Evolutionary conservation across 1,140 invertebrate genomes (phyloP).

Genomic region (Brachionus rubens): DNA sequence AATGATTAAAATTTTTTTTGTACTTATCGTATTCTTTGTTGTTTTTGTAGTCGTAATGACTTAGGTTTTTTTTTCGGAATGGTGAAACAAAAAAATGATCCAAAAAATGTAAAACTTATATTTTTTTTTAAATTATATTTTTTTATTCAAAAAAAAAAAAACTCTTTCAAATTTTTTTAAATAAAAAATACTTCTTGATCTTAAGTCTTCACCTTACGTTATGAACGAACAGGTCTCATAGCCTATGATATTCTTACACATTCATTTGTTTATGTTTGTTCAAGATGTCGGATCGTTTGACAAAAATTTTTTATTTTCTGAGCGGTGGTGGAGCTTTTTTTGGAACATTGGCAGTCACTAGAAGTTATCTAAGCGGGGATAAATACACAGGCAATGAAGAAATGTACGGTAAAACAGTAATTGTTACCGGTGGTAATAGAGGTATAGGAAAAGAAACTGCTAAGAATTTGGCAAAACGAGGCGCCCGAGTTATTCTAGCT

Average conservation of each 20-base stretch:
- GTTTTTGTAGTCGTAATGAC: slow-evolving; percentile 89
- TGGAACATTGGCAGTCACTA: slow-evolving; percentile 13
- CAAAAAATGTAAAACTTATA: not conserved
- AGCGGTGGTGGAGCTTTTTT: slow-evolving; percentile 22
- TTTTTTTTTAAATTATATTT: not conserved
- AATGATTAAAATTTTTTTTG: slow-evolving; percentile 98
- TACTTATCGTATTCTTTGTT: slow-evolving; percentile 97
- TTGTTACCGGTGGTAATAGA: slow-evolving; percentile 38
- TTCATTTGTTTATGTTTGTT: not conserved
- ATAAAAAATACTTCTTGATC: too few relatives aligned
- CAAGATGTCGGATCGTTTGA: slow-evolving; percentile 7
- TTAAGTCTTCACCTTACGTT: too few relatives aligned
- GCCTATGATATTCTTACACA: not conserved
- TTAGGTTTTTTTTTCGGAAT: slow-evolving; percentile 51
- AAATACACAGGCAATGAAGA: slow-evolving; percentile 52
- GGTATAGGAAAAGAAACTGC: slow-evolving; percentile 45
- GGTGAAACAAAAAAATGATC: not conserved
- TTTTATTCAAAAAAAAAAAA: not conserved
- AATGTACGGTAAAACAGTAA: slow-evolving; percentile 54
- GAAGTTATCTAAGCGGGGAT: slow-evolving; percentile 43
- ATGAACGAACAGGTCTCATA: slow-evolving; percentile 3
- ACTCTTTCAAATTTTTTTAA: not conserved
- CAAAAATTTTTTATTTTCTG: slow-evolving; percentile 30
- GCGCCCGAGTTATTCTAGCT: slow-evolving; percentile 63
- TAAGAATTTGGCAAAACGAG: slow-evolving; percentile 42